Evolutionary conservation across 2,113 vertebrate genomes (phyloP).

Genomic region (Columba livia): DNA sequence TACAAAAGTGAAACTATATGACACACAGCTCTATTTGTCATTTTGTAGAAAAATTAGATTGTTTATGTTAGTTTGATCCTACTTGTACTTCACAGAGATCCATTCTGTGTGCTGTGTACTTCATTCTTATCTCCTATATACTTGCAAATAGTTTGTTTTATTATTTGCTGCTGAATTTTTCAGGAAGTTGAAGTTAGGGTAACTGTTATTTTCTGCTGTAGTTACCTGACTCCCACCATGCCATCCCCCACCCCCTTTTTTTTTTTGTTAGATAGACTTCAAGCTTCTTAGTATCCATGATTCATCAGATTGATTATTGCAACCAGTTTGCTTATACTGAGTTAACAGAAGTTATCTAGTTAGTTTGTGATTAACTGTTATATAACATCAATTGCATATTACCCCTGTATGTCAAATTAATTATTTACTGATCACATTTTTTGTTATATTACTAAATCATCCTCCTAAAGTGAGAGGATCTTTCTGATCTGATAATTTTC

Average conservation of each 20-base stretch:
- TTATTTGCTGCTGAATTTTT: not conserved
- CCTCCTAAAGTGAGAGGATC: not conserved
- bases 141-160: not conserved
- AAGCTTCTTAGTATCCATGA: not conserved
- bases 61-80: not conserved
- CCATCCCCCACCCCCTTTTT: accelerated
- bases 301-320: not conserved
- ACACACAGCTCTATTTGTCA: not conserved
- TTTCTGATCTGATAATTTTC: not conserved
- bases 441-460: not conserved
- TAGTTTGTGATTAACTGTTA: conserved; percentile 28
- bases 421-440: not conserved
- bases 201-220: not conserved
- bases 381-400: not conserved
- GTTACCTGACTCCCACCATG: not conserved
- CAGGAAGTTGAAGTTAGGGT: not conserved
- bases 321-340: not conserved
- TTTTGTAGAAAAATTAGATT: not conserved
- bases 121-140: not conserved
- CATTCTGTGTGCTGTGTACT: not conserved
- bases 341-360: not conserved
- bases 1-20: not conserved
- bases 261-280: no score
- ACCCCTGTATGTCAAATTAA: not conserved
- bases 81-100: not conserved